phyloP scores from a whole-genome alignment of 2,797 vertebrate genomes.

The Syngnathus acus region DNA sequence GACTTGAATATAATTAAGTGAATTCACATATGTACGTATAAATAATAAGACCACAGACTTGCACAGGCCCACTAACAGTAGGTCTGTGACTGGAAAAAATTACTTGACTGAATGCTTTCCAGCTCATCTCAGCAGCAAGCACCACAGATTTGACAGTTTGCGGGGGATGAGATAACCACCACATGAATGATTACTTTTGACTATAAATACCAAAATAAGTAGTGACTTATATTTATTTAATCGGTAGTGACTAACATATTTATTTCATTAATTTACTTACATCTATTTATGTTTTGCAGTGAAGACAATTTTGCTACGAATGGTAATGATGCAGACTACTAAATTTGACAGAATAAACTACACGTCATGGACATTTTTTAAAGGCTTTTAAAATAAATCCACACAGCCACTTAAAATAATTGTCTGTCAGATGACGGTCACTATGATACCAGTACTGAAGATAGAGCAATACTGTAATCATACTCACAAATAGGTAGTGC shows the following conservation, averaged over 20 bases:
- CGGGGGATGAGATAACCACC: not conserved
- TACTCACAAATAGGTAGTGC: too few species aligned
- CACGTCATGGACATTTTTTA: too few species aligned
- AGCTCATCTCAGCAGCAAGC: not conserved
- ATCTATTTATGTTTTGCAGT: too few species aligned
- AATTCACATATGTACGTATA: not conserved
- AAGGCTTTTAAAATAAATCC: too few species aligned
- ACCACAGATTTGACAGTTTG: not conserved
- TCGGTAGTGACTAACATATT: not conserved
- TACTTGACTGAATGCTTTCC: not conserved
- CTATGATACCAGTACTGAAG: too few species aligned
- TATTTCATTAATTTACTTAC: not conserved
- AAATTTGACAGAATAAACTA: too few species aligned
- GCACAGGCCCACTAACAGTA: not conserved
- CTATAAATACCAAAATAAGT: not conserved
- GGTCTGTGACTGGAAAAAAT: not conserved
- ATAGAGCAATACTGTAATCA: too few species aligned
- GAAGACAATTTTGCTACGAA: too few species aligned
- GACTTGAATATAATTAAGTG: not conserved
- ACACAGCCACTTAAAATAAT: too few species aligned
- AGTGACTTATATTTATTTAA: not conserved
- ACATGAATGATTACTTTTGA: not conserved
- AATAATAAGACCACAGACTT: not conserved
- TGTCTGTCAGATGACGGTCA: too few species aligned
- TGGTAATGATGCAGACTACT: too few species aligned